Base-by-base conservation (phyloP, 2,113 vertebrate species). In the Chinchilla lanigera region DNA sequence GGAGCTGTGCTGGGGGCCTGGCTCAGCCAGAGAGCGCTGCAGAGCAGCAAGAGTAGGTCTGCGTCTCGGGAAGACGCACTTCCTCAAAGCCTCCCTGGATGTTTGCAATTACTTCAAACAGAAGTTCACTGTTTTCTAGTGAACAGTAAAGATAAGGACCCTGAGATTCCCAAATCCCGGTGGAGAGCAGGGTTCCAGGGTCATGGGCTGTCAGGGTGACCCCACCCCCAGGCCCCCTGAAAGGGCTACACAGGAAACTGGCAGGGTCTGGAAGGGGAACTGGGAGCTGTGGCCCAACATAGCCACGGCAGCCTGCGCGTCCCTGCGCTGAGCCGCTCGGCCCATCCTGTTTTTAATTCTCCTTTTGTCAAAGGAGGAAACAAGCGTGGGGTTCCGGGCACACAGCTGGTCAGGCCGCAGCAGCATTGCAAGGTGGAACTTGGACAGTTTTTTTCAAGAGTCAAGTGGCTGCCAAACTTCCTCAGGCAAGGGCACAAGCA, bases 361-460 rank as follows among this genome's bases (percentile, higher is more conserved):
- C n/a, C 33, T 81, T 75, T 44, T 90, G 82, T 77, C 63, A 30
- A 77, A 83, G 1, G 41, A 80, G 83, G 61, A 97, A 93, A 33
- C 41, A 73, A 80, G 87, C 73, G 35, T 35, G 73, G 4, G 41
- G 35, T 65, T 7, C 30, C 28, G 33, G 13, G 8, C 1, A 17
- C 47, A 61, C 7, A 20, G 3, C 0, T 30, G 54, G 4, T 24
- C 61, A 61, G 52, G 30, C 69, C 22, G 10, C 10, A 33, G 69
- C 61, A 75, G 81, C 78, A 56, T 52, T n/a, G 33, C 3, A 7
- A 17, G 7, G 13, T 44, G 47, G 47, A 35, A 35, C 54, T 58
- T 41, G 7, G 0, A 30, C 6, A 30, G 44, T 50, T 50, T 12
- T 47, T 24, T 78, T 5, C 73, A 4, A 9, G 33, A 67, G 41